phyloP scores from a whole-genome alignment of 2,113 vertebrate genomes.

The Gnathochromis pfefferi region DNA sequence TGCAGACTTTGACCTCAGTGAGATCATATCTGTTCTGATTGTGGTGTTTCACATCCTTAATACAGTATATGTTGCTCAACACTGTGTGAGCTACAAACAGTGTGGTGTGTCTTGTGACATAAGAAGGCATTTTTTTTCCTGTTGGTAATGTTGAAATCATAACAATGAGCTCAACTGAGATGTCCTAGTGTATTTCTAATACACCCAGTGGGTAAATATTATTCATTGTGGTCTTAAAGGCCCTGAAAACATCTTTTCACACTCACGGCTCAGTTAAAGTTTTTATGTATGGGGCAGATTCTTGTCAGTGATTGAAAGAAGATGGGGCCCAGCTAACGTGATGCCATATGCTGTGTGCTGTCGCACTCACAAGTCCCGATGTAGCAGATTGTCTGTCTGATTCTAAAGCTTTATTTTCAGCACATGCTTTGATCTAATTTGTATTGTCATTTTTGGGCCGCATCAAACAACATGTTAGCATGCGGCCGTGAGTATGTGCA shows the following conservation, averaged over 20 bases:
- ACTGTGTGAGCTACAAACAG: not conserved
- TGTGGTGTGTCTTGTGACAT: not conserved
- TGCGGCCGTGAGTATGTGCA: not conserved
- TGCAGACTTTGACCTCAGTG: not conserved
- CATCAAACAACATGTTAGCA: not conserved
- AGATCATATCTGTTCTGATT: not conserved
- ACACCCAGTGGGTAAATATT: not conserved
- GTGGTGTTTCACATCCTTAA: not conserved
- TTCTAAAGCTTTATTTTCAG: not conserved
- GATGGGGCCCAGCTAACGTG: not conserved
- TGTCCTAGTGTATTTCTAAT: not conserved
- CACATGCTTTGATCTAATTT: not conserved
- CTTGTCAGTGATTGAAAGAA: not conserved
- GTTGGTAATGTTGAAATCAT: not conserved
- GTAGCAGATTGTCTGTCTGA: not conserved
- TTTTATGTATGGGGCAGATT: not conserved
- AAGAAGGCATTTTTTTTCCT: not conserved
- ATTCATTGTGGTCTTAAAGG: not conserved
- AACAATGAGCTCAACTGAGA: not conserved
- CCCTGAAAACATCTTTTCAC: not conserved
- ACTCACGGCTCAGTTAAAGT: not conserved
- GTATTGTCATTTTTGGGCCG: not conserved
- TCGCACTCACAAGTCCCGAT: not conserved
- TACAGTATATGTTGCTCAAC: constrained; percentile 10
- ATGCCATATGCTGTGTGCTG: not conserved